A percentile compares a stretch with the other conserved stretches of the same genome.
These are phyloP conservation scores for Phymorhynchus buccinoides DNA, from an alignment of 1,140 invertebrate genomes.

Conservation along the genomic window DNA sequence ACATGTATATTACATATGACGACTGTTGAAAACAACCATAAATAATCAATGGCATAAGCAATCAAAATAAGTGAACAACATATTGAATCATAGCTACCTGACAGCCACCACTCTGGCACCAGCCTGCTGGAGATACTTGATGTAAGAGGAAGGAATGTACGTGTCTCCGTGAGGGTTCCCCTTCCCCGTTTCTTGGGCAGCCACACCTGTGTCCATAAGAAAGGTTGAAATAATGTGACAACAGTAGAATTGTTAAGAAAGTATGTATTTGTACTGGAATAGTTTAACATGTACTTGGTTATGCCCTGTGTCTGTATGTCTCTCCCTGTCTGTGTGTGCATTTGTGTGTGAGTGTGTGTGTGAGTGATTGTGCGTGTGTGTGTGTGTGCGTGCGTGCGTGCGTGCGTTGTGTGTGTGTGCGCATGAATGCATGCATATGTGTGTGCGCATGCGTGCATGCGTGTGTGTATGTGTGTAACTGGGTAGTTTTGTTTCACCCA, in stretches of 20 bases:
- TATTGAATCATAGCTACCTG: constrained; percentile 76
- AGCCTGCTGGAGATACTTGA: constrained; percentile 87
- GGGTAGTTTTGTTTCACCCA: too few species aligned
- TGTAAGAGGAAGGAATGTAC: constrained; percentile 89
- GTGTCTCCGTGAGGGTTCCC: constrained; percentile 51
- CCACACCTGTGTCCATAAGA: neutral
- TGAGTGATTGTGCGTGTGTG: neutral
- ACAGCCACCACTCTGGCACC: constrained; percentile 89
- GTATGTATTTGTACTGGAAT: neutral
- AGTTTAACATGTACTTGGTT: neutral
- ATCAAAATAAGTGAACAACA: too few species aligned
- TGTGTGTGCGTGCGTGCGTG: neutral
- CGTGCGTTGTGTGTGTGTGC: too few species aligned
- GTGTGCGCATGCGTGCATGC: neutral
- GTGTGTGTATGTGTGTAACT: too few species aligned
- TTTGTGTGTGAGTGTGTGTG: too few species aligned
- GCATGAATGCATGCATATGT: neutral
- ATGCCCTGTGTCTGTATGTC: neutral
- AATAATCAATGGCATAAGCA: too few species aligned
- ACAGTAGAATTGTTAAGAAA: neutral
- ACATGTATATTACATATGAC: too few species aligned
- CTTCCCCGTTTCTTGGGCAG: constrained; percentile 30
- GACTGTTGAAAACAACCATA: too few species aligned
- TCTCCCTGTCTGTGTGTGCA: too few species aligned
- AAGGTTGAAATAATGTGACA: neutral